Conservation (phyloP, 2,888 invertebrate genomes). For the Diarsia brunnea region DNA sequence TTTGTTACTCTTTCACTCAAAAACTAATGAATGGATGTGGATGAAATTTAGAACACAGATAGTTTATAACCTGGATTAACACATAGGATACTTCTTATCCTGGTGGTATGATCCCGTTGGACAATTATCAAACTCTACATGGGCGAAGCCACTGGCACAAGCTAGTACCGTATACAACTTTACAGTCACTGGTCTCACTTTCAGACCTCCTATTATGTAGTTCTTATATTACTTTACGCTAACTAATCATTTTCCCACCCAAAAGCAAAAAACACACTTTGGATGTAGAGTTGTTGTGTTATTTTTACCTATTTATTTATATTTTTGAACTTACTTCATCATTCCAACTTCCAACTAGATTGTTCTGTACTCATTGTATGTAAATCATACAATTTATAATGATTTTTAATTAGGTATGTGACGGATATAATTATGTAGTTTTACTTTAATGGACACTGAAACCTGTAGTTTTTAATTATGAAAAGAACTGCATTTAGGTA, state of each 20-base stretch:
- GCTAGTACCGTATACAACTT: too few species aligned
- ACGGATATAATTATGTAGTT: conserved; percentile 14
- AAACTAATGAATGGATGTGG: too few species aligned
- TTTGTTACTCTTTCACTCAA: too few species aligned
- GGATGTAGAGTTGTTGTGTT: neutral
- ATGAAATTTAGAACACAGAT: too few species aligned
- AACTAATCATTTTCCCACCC: neutral
- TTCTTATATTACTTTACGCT: neutral
- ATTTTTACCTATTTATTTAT: conserved; percentile 5
- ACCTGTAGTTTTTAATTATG: neutral
- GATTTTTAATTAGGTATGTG: conserved; percentile 15
- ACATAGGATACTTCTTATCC: too few species aligned
- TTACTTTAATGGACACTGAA: neutral
- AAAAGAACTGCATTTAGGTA: neutral
- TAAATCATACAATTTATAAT: conserved; percentile 27
- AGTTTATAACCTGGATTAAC: too few species aligned
- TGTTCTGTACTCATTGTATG: conserved; percentile 46
- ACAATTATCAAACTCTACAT: too few species aligned
- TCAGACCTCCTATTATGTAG: too few species aligned
- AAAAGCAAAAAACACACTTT: neutral
- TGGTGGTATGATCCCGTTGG: too few species aligned
- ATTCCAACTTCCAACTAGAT: neutral
- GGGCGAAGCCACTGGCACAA: too few species aligned
- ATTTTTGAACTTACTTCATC: conserved; percentile 19
- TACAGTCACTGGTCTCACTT: neutral